Base-by-base conservation (phyloP, 2,113 vertebrate genomes). In the Chlamydotis undulata region DNA sequence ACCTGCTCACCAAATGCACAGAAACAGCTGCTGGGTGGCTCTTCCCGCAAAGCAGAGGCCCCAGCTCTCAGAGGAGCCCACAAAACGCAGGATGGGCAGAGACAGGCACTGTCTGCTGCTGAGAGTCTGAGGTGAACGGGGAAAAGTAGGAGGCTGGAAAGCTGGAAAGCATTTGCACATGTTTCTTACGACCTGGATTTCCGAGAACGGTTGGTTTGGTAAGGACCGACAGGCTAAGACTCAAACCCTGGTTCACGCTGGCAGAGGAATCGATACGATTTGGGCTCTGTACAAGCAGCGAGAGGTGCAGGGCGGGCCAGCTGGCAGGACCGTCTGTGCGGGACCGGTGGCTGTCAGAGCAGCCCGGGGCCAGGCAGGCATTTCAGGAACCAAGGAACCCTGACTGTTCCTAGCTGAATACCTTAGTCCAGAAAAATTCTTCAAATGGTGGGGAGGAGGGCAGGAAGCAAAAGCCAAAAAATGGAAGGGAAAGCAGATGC, bases 401-500 rank as follows among this genome's bases (percentile, higher is more conserved):
- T 0, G 5, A 10, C 19, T 71, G 3, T 7, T 77, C 37, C 55
- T 83, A 49, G n/a, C 60, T 50, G n/a, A 83, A 64, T 22, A 80
- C 50, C 33, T 86, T 49, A 53, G 61, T 43, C 61, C 60, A 64
- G 60, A 81, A 84, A 94, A 95, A 60, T 22, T 47, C 73, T 87
- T 67, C 76, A 63, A 12, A 80, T 19, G 15, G 18, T 6, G 14
- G 25, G 43, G 39, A 11, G 6, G 14, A 8, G 75, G 56, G 43
- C 22, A 64, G 60, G 24, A 92, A 85, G 18, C 21, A 63, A 77
- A 56, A 92, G 83, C 79, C 52, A 90, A 83, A 87, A 91, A 64
- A 14, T 9, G 52, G 68, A 92, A 94, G 45, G 43, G 81, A 94
- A 88, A 94, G 86, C 65, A 96, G 80, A 96, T 75, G 65, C 49